Base-by-base conservation (phyloP, 2,888 invertebrate genomes). In the Hyposoter didymator region DNA sequence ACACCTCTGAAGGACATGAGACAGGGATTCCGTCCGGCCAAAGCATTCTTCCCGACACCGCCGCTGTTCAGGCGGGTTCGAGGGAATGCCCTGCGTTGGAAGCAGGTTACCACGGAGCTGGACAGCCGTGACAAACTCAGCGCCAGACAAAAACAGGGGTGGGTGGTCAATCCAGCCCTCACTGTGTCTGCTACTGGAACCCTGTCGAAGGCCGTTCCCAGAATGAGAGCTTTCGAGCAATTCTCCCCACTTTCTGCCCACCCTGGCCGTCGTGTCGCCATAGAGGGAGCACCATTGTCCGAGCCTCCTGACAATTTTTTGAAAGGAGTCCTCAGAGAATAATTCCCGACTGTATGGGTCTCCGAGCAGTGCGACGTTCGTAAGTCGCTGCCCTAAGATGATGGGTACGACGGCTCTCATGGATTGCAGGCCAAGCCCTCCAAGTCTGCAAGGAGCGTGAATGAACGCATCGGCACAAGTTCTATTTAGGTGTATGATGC, bases 51-150 rank as follows among this genome's bases (percentile, higher is more conserved):
- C 86, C 17, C 89, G 72, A 62, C 91, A 90, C 10, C 8, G 19
- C 5, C 88, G 74, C 2, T 78, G 83, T 1, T 84, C 73, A 5
- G 87, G 84, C 6, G 90, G 91, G 75, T 91, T 91, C 0, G 90
- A 91, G 2, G 69, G 49, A 22, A 70, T 10, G 19, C 90, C 91
- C 47, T 67, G 84, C 0, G 89, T 88, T 1, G 91, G 89, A 0
- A 92, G 82, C 6, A 90, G 85, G 76, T 90, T 90, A 0, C 88
- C 89, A 2, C 90, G 67, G 0, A 91, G 87, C 69, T 90, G 90
- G 0, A 91, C 69, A 0, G 91, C 90, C 10, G 85, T 69, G 1
- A 90, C 87, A 62, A 87, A 91, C 43, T 92, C 91, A 0, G 84
- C 45, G 0, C 90, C 89, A 0, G 88, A 79, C 91, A 91, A 91